These are phyloP conservation scores for Caenorhabditis sulstoni DNA, from an alignment of 2,888 invertebrate species.

Conservation along the genomic window DNA sequence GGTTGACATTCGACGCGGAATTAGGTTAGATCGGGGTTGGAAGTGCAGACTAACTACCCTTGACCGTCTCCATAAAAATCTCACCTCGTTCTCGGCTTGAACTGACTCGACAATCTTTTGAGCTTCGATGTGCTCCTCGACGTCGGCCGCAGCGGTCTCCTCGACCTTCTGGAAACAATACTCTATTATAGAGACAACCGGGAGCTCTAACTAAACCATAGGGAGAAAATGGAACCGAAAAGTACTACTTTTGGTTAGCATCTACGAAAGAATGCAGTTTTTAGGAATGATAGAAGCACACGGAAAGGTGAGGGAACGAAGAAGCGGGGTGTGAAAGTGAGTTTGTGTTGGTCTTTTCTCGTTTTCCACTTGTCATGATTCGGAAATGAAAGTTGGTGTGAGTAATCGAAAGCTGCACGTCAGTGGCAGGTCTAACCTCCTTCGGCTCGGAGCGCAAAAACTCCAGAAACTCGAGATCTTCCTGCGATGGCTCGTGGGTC, in stretches of 20 bases:
- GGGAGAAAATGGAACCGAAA: conserved; percentile 28
- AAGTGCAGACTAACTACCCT: conserved; percentile 47
- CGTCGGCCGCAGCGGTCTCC: conserved; percentile 20
- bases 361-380: conserved; percentile 9
- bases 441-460: conserved; percentile 42
- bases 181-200: neutral
- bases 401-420: conserved; percentile 33
- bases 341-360: neutral
- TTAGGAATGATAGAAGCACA: conserved; percentile 23
- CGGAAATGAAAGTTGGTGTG: neutral
- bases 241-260: conserved; percentile 12
- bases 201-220: conserved; percentile 22
- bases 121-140: conserved; percentile 43
- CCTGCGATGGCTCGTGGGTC: conserved; percentile 36
- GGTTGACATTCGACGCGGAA: conserved; percentile 14
- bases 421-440: conserved; percentile 39
- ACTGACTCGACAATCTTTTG: conserved; percentile 39
- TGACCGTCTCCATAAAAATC: conserved; percentile 2
- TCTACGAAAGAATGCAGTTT: conserved; percentile 10
- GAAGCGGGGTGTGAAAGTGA: conserved; percentile 38
- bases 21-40: conserved; percentile 5
- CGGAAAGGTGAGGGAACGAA: conserved; percentile 46
- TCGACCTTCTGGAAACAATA: conserved; percentile 34
- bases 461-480: conserved; percentile 52
- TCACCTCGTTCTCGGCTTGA: conserved; percentile 40